These are phyloP conservation scores for Theonella swinhoei DNA, from an alignment of 37 sponge, comb jelly and placozoan species.

Conservation along the genomic window DNA sequence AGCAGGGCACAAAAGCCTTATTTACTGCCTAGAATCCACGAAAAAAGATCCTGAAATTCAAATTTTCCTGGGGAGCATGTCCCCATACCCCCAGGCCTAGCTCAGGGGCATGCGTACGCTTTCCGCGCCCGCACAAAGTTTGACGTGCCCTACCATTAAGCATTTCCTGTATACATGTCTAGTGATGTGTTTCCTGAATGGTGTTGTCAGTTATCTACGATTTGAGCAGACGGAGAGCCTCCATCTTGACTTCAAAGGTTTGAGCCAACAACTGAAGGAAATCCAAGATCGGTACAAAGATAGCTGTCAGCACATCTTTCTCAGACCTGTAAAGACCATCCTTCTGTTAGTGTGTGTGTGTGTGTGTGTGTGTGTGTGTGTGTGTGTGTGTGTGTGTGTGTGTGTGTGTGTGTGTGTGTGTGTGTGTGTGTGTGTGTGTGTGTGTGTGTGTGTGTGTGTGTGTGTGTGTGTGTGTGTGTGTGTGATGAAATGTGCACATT, in stretches of 20 bases:
- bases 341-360: neutral
- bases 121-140: too few relatives aligned
- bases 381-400: slow-evolving; percentile 40
- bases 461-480: too few relatives aligned
- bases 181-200: too few relatives aligned
- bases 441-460: slow-evolving; percentile 36
- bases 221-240: slow-evolving; percentile 33
- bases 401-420: slow-evolving; percentile 44
- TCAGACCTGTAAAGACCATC: slow-evolving; percentile 42
- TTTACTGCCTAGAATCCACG: too few relatives aligned
- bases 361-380: slow-evolving; percentile 17
- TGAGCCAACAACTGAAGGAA: slow-evolving; percentile 34
- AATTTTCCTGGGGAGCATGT: too few relatives aligned
- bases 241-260: slow-evolving; percentile 16
- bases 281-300: slow-evolving; percentile 54
- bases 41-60: too few relatives aligned
- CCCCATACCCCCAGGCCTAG: too few relatives aligned
- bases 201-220: slow-evolving; percentile 39
- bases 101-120: too few relatives aligned
- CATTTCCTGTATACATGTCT: too few relatives aligned
- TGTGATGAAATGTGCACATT: too few relatives aligned
- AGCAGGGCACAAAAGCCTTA: too few relatives aligned
- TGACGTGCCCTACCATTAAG: too few relatives aligned
- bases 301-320: slow-evolving; percentile 46
- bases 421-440: slow-evolving; percentile 38